Evolutionary conservation across 2,113 vertebrate species (phyloP).

Genomic region (Ochotona curzoniae): DNA sequence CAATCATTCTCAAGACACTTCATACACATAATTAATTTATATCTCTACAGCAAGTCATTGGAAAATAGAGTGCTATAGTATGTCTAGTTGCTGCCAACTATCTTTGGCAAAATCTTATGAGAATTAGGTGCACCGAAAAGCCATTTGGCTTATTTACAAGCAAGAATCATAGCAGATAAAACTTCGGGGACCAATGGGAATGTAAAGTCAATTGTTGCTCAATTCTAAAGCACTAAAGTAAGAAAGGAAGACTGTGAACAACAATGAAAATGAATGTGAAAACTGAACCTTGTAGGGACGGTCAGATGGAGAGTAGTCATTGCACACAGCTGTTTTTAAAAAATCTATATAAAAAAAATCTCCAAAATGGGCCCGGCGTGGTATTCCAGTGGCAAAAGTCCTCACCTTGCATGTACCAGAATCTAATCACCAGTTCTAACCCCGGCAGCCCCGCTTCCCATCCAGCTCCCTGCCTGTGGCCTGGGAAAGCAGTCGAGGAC

Average conservation of each 20-base stretch:
- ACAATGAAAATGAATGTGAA: slow-evolving; percentile 3
- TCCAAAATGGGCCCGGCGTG: not conserved
- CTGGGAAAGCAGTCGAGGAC: too few relatives aligned
- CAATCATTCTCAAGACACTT: not conserved
- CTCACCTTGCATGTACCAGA: too few relatives aligned
- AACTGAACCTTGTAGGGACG: not conserved
- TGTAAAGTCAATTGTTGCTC: slow-evolving; percentile 8
- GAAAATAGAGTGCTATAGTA: not conserved
- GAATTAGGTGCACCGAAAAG: not conserved
- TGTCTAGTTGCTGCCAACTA: not conserved
- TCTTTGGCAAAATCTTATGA: not conserved
- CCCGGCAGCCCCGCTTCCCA: too few relatives aligned
- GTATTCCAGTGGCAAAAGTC: too few relatives aligned
- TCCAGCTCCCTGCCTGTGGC: too few relatives aligned
- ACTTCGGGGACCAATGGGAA: not conserved
- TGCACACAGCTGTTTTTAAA: not conserved
- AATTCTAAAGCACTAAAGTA: not conserved
- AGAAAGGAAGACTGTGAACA: not conserved
- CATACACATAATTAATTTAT: not conserved
- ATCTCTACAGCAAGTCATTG: not conserved
- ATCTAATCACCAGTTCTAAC: too few relatives aligned
- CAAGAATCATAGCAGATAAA: not conserved
- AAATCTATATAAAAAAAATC: not conserved
- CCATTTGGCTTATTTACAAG: not conserved
- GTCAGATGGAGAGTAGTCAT: not conserved